These are phyloP conservation scores for Engraulis encrasicolus DNA, from an alignment of 2,113 vertebrate genomes.

Conservation along the genomic window DNA sequence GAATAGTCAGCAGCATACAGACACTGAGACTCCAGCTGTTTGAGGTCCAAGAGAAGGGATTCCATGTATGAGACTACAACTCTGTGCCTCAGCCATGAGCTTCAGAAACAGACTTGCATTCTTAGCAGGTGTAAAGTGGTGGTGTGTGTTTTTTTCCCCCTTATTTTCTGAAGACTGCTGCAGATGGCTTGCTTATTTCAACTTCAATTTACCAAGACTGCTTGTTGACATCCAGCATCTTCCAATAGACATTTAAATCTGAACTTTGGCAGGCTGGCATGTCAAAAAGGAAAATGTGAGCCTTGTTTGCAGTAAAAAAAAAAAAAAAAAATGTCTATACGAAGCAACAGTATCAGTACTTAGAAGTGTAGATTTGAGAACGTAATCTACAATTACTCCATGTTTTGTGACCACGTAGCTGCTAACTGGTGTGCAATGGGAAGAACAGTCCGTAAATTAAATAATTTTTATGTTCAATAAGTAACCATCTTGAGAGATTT, in stretches of 20 bases:
- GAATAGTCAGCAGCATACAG: conserved; percentile 96
- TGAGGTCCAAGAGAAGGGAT: conserved; percentile 97
- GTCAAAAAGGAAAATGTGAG: conserved; percentile 71
- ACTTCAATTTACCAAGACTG: conserved; percentile 45
- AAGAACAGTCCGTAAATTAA: conserved; percentile 68
- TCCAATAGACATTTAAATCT: background rate
- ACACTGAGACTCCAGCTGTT: conserved; percentile 91
- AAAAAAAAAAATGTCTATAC: conserved; percentile 64
- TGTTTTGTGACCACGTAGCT: conserved; percentile 87
- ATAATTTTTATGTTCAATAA: conserved; percentile 77
- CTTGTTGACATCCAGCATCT: conserved; percentile 56
- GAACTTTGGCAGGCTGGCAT: conserved; percentile 49
- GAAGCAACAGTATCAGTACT: conserved; percentile 74
- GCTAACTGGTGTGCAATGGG: conserved; percentile 84
- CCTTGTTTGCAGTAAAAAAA: conserved; percentile 70
- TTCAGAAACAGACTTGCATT: conserved; percentile 70
- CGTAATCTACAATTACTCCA: conserved; percentile 78
- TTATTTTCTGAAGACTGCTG: conserved; percentile 27
- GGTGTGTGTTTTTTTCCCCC: too few relatives aligned
- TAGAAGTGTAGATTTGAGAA: conserved; percentile 80
- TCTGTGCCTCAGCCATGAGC: conserved; percentile 86
- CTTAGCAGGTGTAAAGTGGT: conserved; percentile 64
- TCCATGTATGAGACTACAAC: conserved; percentile 91
- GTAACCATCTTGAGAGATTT: conserved; percentile 68
- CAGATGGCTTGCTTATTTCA: conserved; percentile 42